These are phyloP conservation scores for Pimpla rufipes DNA, from an alignment of 2,888 invertebrate species.

Conservation along the genomic window DNA sequence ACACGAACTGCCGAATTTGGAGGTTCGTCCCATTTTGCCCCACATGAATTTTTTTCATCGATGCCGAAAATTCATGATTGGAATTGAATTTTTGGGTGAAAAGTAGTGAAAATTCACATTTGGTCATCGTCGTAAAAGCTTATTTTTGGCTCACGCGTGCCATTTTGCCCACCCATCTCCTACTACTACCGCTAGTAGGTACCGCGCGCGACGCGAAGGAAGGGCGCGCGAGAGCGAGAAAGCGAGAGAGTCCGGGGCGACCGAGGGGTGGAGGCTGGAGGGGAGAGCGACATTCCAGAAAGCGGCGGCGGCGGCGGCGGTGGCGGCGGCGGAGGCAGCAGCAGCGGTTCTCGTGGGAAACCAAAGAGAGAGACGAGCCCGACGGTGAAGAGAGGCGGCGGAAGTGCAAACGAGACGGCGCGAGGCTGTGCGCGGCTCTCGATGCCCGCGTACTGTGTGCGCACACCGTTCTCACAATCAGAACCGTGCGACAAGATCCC, in stretches of 20 bases:
- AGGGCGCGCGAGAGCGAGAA: constrained; percentile 66
- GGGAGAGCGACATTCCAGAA: constrained; percentile 85
- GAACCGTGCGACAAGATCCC: constrained; percentile 58
- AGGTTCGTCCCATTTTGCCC: too few relatives aligned
- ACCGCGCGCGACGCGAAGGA: constrained; percentile 30
- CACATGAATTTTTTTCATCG: too few relatives aligned
- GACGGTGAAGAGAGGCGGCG: constrained; percentile 24
- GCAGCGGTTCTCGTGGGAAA: constrained; percentile 84
- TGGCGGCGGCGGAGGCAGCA: constrained; percentile 73
- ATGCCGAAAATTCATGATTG: too few relatives aligned
- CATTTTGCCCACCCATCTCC: too few relatives aligned
- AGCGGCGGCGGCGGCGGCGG: constrained; percentile 80
- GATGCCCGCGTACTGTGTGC: constrained; percentile 44
- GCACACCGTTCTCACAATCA: constrained; percentile 63
- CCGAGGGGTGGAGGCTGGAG: constrained; percentile 70
- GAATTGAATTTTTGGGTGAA: too few relatives aligned
- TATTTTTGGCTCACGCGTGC: too few relatives aligned
- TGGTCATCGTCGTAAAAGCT: too few relatives aligned
- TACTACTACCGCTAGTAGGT: constrained; percentile 28
- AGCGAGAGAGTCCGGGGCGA: constrained; percentile 68
- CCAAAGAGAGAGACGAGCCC: constrained; percentile 66
- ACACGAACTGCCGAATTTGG: too few relatives aligned
- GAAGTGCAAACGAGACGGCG: constrained; percentile 55
- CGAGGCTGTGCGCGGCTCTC: constrained; percentile 43
- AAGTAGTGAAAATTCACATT: too few relatives aligned